Base-by-base conservation (phyloP, 2,113 vertebrate species). In the Halcyon malimbica region DNA sequence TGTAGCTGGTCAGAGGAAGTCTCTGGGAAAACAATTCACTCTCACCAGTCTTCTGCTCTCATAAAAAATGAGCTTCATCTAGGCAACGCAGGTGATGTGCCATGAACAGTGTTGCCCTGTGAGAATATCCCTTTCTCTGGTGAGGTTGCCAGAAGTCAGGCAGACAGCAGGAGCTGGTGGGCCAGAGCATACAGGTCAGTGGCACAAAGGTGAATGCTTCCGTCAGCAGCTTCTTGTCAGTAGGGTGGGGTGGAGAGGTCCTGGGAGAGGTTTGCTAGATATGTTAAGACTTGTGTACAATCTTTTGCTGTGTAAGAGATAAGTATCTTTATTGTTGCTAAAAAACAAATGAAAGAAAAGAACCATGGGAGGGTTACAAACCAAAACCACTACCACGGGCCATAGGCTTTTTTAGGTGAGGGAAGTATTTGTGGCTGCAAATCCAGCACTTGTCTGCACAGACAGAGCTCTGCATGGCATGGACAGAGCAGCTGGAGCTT, bases 371-470 rank as follows among this genome's bases (percentile, higher is more conserved):
- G 7, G 21, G 15, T 60, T 83, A 25, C 57, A 70, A 46, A 51
- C 56, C 20, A n/a, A 65, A 83, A 37, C 1, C 6, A 13, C 1
- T 0, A 57, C 6, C 2, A 13, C 12, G 67, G 21, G 10, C 51
- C 74, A 8, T 20, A 33, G 13, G 18, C 25, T 71, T 5, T 46
- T 13, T 53, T 39, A 35, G 60, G 20, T 3, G 6, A 41, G 35
- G 62, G 28, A 15, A 26, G 10, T 39, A 3, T 54, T 62, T 75
- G 31, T 76, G 19, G 18, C 50, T 86, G 51, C 74, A 70, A 39
- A 67, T 24, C 20, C 16, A 53, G 16, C 24, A 23, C 5, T 31
- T 81, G 37, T 7, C 10, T 33, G 16, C 41, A 5, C 18, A 60
- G n/a, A 6, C 41, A 65, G 68, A 69, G 5, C 39, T 53, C 24